A percentile compares a stretch with the other conserved stretches of the same genome.
Evolutionary conservation across 1,140 invertebrate species (phyloP).

Genomic region (Gonatopus flavifemur): DNA sequence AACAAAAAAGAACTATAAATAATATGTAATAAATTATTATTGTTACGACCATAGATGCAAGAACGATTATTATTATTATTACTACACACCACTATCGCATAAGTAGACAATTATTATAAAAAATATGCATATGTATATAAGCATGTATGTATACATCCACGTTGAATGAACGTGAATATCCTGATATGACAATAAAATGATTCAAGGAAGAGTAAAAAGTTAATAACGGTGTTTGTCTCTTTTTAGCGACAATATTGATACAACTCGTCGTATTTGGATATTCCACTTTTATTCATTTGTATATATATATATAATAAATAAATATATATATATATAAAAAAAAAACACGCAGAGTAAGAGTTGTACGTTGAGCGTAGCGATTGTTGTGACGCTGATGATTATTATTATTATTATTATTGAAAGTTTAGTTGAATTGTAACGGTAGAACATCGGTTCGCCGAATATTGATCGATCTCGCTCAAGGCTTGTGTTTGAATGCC

Average conservation of each 20-base stretch:
- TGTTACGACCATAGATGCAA: slow-evolving; percentile 49
- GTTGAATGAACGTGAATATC: neutral
- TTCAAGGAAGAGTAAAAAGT: slow-evolving; percentile 4
- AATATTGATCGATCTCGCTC: no score
- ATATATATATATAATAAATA: slow-evolving; percentile 13
- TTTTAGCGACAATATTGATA: no score
- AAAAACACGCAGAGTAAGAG: no score
- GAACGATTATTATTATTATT: no score
- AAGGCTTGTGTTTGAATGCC: no score
- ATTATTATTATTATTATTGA: no score
- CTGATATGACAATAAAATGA: no score
- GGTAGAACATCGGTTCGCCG: no score
- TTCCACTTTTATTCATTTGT: slow-evolving; percentile 13
- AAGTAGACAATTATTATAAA: slow-evolving; percentile 43
- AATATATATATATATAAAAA: slow-evolving; percentile 27
- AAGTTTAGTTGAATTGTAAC: neutral
- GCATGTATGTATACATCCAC: slow-evolving; percentile 13
- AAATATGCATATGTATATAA: slow-evolving; percentile 12
- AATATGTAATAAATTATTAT: slow-evolving; percentile 53
- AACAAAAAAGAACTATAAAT: slow-evolving; percentile 43
- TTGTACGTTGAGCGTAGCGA: no score
- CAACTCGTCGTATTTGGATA: no score
- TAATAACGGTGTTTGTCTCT: no score
- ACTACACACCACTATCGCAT: slow-evolving; percentile 44
- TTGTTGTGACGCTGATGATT: no score